Conservation (phyloP, 1,140 invertebrate species). For the Chrysomallon squamiferum region DNA sequence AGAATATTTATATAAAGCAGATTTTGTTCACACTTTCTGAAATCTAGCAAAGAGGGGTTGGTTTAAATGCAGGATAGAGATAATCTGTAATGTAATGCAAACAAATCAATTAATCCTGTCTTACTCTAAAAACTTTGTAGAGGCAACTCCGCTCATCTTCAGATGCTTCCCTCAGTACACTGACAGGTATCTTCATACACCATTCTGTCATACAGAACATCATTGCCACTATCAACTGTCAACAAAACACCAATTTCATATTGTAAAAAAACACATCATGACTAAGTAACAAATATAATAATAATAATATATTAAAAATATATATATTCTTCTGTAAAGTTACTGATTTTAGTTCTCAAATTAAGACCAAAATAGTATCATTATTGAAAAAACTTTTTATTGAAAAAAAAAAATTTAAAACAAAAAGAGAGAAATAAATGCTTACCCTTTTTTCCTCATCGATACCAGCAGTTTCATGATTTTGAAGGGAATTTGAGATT, state of each 20-base stretch:
- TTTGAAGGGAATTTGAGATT: slow-evolving; percentile 67
- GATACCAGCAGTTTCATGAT: slow-evolving; percentile 62
- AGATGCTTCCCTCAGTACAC: slow-evolving; percentile 62
- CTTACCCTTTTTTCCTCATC: slow-evolving; percentile 69
- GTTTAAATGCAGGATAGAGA: no score
- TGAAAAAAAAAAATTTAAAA: slow-evolving; percentile 9
- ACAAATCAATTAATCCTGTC: no score
- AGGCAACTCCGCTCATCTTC: slow-evolving; percentile 57
- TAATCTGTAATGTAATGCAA: no score
- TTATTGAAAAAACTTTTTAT: no score
- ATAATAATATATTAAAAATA: no score
- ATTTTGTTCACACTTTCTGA: no score
- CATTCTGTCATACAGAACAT: slow-evolving; percentile 92
- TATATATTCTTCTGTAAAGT: no score
- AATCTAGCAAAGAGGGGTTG: no score
- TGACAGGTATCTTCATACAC: slow-evolving; percentile 79
- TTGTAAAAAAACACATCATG: background rate
- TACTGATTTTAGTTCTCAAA: no score
- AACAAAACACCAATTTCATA: no score
- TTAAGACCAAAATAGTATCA: no score
- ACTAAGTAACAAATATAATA: background rate
- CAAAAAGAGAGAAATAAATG: background rate
- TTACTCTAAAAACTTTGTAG: slow-evolving; percentile 64
- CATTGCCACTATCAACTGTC: slow-evolving; percentile 77
- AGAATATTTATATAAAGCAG: no score